A percentile compares a stretch with the other conserved stretches of the same genome.
These are phyloP conservation scores for Synaphobranchus kaupii DNA, from an alignment of 2,797 vertebrate genomes.

Conservation along the genomic window DNA sequence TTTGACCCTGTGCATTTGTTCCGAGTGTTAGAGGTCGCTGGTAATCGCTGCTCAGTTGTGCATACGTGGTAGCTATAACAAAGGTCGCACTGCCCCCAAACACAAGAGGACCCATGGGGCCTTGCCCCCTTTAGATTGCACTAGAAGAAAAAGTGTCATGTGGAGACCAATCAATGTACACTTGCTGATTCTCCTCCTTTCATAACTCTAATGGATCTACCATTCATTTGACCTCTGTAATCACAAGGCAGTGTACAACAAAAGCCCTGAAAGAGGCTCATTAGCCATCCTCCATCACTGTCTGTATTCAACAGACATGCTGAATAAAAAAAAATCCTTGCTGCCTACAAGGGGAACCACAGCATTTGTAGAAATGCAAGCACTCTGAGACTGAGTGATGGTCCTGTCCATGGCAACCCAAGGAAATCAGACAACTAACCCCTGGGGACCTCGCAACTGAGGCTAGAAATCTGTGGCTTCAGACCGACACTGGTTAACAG, in stretches of 20 bases:
- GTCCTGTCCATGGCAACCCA: background rate
- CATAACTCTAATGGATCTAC: conserved; percentile 13
- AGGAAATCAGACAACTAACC: background rate
- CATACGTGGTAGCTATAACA: background rate
- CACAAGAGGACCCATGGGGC: conserved; percentile 7
- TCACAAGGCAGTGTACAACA: background rate
- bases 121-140: background rate
- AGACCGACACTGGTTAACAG: background rate
- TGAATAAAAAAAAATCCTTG: background rate
- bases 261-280: conserved; percentile 1
- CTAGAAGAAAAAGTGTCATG: conserved; percentile 1
- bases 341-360: background rate
- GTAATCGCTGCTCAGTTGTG: background rate
- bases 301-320: background rate
- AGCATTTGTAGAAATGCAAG: background rate
- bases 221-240: background rate
- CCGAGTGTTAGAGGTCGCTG: background rate
- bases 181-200: background rate
- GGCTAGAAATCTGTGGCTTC: background rate
- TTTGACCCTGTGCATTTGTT: background rate
- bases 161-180: conserved; percentile 4
- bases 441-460: background rate
- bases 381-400: background rate
- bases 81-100: background rate
- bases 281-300: background rate